A percentile compares a stretch with the other conserved stretches of the same genome.
These are phyloP conservation scores for Diorhabda elongata DNA, from an alignment of 1,140 invertebrate genomes.

Conservation along the genomic window DNA sequence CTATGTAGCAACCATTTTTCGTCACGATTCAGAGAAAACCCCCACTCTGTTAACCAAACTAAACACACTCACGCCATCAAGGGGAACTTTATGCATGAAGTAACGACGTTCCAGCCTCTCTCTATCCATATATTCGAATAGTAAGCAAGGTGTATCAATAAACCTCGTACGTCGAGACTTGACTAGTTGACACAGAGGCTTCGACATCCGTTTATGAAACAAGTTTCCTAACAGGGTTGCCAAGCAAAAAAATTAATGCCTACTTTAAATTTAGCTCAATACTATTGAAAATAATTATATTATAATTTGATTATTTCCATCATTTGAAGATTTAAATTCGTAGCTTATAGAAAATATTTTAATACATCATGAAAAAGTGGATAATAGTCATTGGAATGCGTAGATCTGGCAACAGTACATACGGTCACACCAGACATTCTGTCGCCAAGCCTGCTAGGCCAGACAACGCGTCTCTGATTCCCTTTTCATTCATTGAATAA, in stretches of 20 bases:
- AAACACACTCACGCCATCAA: slow-evolving; percentile 43
- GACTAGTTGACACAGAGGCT: slow-evolving; percentile 37
- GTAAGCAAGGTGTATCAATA: slow-evolving; percentile 20
- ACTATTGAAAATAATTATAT: not conserved
- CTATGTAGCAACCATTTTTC: slow-evolving; percentile 47
- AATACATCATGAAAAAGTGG: not conserved
- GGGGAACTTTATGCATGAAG: slow-evolving; percentile 30
- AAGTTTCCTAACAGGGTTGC: slow-evolving; percentile 58
- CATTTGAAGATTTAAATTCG: not conserved
- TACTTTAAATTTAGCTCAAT: slow-evolving; percentile 18
- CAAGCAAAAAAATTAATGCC: slow-evolving; percentile 31
- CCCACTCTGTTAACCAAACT: slow-evolving; percentile 46
- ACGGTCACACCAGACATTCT: slow-evolving; percentile 81
- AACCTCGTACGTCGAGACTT: slow-evolving; percentile 29
- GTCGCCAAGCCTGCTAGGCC: slow-evolving; percentile 70
- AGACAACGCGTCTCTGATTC: slow-evolving; percentile 64
- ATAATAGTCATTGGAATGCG: slow-evolving; percentile 45
- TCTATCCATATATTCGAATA: slow-evolving; percentile 39
- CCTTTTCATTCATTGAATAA: slow-evolving; percentile 36
- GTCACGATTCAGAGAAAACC: slow-evolving; percentile 47
- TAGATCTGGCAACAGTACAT: slow-evolving; percentile 62
- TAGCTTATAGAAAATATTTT: not conserved
- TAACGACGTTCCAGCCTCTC: slow-evolving; percentile 35
- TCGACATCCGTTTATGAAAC: slow-evolving; percentile 64
- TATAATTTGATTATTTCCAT: not conserved